Conservation (phyloP, 2,797 vertebrate genomes). For the Melanotaenia trifasciata region DNA sequence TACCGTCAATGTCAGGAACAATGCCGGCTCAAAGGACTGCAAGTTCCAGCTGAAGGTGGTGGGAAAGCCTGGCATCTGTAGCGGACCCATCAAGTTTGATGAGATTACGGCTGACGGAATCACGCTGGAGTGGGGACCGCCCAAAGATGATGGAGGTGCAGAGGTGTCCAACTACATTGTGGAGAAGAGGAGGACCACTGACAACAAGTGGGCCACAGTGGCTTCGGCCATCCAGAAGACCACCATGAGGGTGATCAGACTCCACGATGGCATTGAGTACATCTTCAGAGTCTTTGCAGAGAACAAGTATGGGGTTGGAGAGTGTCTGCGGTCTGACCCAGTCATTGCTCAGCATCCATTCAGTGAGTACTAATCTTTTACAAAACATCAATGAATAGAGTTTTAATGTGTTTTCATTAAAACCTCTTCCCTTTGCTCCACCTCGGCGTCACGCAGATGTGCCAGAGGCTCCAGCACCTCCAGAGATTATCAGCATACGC, state of each 20-base stretch:
- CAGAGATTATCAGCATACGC: conserved; percentile 89
- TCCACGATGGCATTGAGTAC: conserved; percentile 95
- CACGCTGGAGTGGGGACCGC: conserved; percentile 95
- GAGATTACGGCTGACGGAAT: conserved; percentile 97
- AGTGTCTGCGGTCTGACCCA: conserved; percentile 93
- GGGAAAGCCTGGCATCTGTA: conserved; percentile 96
- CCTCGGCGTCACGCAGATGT: conserved; percentile 85
- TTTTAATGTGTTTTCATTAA: neutral
- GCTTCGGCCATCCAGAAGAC: conserved; percentile 98
- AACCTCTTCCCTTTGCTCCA: neutral
- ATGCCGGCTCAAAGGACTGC: conserved; percentile 91
- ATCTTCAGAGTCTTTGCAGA: conserved; percentile 97
- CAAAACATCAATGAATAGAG: neutral
- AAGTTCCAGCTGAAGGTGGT: conserved; percentile 93
- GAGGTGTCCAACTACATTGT: conserved; percentile 98
- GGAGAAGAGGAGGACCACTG: conserved; percentile 94
- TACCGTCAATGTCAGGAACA: conserved; percentile 89
- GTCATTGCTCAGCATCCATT: conserved; percentile 97
- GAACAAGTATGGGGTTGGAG: conserved; percentile 98
- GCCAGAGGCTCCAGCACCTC: conserved; percentile 94
- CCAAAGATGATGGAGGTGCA: conserved; percentile 95
- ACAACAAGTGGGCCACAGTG: conserved; percentile 96
- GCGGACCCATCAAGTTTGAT: conserved; percentile 94
- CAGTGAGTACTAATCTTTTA: conserved; percentile 85
- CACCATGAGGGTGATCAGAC: conserved; percentile 92